Conservation (phyloP, 2,888 invertebrate species). For the Drosophila demipolita region DNA sequence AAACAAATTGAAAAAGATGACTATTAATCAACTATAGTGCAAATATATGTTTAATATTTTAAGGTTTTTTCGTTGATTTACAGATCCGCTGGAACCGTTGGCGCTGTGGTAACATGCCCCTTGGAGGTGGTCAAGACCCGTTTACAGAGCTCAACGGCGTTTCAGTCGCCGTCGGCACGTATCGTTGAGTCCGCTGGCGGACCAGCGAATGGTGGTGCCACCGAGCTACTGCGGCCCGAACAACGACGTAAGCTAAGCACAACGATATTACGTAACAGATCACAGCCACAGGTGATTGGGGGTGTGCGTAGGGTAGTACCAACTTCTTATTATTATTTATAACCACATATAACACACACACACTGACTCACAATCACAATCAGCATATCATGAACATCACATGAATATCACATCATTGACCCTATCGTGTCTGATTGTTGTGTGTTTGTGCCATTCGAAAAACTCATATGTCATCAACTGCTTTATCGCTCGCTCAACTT, state of each 20-base stretch:
- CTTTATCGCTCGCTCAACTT: conserved; percentile 4
- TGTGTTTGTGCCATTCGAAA: conserved; percentile 12
- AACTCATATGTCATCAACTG: conserved; percentile 40
- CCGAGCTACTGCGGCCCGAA: conserved; percentile 86
- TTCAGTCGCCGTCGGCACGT: conserved; percentile 85
- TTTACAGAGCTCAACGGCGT: conserved; percentile 95
- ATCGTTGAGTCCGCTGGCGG: conserved; percentile 84
- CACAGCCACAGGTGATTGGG: conserved; percentile 88
- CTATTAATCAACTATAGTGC: background rate
- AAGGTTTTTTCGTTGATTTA: conserved; percentile 66
- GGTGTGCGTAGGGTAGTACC: conserved; percentile 85
- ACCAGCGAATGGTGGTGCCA: conserved; percentile 83
- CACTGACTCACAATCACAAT: conserved; percentile 15
- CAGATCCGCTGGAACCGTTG: conserved; percentile 98
- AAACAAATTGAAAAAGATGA: background rate
- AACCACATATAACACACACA: conserved; percentile 8
- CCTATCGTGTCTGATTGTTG: conserved; percentile 10
- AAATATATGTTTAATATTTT: background rate
- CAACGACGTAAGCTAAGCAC: conserved; percentile 92
- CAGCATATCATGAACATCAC: background rate
- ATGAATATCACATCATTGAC: conserved; percentile 4
- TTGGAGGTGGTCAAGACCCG: conserved; percentile 99
- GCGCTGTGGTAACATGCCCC: conserved; percentile 98
- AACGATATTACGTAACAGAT: conserved; percentile 88
- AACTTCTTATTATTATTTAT: conserved; percentile 66